Conservation (phyloP, 2,888 invertebrate genomes). For the Idaea straminata region DNA sequence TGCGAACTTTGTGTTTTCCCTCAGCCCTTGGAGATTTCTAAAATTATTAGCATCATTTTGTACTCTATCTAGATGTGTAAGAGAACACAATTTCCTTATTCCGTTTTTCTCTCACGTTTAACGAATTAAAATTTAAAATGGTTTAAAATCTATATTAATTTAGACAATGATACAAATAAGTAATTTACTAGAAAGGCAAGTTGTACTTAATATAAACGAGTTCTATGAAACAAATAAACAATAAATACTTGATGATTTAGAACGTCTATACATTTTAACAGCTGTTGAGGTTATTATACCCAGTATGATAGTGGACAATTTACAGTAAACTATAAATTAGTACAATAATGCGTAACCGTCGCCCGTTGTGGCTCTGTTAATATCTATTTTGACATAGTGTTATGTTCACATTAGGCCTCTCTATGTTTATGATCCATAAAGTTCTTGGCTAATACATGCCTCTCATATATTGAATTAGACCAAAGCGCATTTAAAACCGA, state of each 20-base stretch:
- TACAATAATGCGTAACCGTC: not conserved
- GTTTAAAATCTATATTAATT: not conserved
- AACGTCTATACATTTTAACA: not conserved
- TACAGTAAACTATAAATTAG: not conserved
- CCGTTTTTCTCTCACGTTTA: no score
- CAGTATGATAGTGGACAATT: not conserved
- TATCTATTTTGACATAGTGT: not conserved
- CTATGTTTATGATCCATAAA: not conserved
- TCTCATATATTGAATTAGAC: slow-evolving; percentile 35
- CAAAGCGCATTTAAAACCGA: slow-evolving; percentile 5
- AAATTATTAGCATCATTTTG: not conserved
- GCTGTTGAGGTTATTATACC: not conserved
- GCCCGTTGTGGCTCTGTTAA: not conserved
- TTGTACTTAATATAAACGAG: not conserved
- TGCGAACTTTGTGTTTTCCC: not conserved
- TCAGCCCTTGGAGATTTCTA: not conserved
- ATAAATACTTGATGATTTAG: not conserved
- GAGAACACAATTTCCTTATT: no score
- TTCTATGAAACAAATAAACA: not conserved
- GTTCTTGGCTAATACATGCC: not conserved
- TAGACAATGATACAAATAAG: not conserved
- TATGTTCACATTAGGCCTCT: not conserved
- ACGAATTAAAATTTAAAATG: no score
- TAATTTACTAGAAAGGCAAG: no score
- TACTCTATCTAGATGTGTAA: no score